Base-by-base conservation (phyloP, 2,113 vertebrate species). In the Peromyscus polionotus region DNA sequence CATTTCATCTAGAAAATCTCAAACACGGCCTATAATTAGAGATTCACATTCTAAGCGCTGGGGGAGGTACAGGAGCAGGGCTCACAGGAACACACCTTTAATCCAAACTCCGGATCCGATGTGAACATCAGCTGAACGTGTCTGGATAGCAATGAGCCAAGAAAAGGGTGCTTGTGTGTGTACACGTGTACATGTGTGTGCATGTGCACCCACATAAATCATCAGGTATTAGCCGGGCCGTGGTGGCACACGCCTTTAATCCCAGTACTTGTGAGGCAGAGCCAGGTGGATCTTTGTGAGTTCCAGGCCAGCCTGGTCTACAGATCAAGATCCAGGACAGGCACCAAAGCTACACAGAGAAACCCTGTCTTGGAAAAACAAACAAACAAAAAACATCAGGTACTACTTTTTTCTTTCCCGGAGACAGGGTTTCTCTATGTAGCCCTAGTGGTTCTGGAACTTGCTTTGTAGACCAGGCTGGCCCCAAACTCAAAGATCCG, bases 1-100 rank as follows among this genome's bases (percentile, higher is more conserved):
- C 95, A 97, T 97, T 98, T 95, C 72, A 84, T 90, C 93, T 93
- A 97, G 93, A 80, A 97, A 97, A 84, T 1, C 88, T 97, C 57
- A 92, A 90, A 96, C 73, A 61, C 77, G 83, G 97, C 95, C 97
- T 97, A 61, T 73, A 87, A 95, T 97, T 96, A 96, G 96, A 51
- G 26, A 86, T 28, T 93, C 87, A 92, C 83, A 95, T 97, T 93
- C 80, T 88, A 86, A 97, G 89, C 67, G 96, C 94, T 92, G 90
- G 67, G 96, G 84, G 79, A 80, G 1, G 73, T 70, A 94, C 81
- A 65, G 68, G 95, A 96, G 83, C 67, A 90, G 77, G 95, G 92
- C 89, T 96, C 87, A 57, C 16, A 67, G 77, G 39, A 68, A 63
- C 80, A 59, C 80, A 94, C 81, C 93, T 97, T 91, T 94, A 95